Percentiles rank a stretch among this genome's conserved stretches.
These are phyloP conservation scores for Decapterus maruadsi DNA, from an alignment of 2,797 vertebrate genomes.

Conservation along the genomic window DNA sequence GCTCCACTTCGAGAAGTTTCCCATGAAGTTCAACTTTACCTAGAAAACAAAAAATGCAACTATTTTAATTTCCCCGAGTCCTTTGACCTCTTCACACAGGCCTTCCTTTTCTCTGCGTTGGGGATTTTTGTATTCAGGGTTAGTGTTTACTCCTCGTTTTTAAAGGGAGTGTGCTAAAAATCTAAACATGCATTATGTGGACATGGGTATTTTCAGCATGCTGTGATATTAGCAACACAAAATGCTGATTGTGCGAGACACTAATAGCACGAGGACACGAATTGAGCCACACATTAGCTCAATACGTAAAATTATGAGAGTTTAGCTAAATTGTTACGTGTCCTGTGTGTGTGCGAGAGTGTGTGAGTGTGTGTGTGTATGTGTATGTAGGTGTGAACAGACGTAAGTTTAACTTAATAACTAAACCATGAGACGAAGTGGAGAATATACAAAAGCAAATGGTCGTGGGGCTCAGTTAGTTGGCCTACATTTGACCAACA, in stretches of 20 bases:
- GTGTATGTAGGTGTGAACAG: not conserved
- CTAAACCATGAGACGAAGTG: slow-evolving; percentile 1
- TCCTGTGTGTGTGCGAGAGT: not conserved
- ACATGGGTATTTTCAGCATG: slow-evolving; percentile 16
- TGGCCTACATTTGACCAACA: slow-evolving; percentile 82
- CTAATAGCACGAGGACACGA: slow-evolving; percentile 32
- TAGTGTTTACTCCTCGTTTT: slow-evolving; percentile 11
- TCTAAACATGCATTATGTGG: not conserved
- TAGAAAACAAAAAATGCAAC: slow-evolving; percentile 74
- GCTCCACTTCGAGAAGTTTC: slow-evolving; percentile 97
- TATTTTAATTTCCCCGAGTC: slow-evolving; percentile 31
- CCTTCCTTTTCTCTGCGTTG: not conserved
- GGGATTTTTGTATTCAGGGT: not conserved
- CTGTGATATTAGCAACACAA: slow-evolving; percentile 18
- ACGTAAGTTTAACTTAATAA: slow-evolving; percentile 6
- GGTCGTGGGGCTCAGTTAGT: slow-evolving; percentile 55
- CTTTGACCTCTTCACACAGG: slow-evolving; percentile 20
- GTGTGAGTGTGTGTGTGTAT: no score
- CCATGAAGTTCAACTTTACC: slow-evolving; percentile 99
- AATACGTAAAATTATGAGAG: slow-evolving; percentile 16
- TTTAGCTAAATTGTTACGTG: slow-evolving; percentile 21
- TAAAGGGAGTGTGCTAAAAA: slow-evolving; percentile 4
- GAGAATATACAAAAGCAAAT: slow-evolving; percentile 20
- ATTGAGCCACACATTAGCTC: slow-evolving; percentile 15
- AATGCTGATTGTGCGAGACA: slow-evolving; percentile 20